phyloP scores from a whole-genome alignment of 1,140 invertebrate species.

The Drosophila funebris region DNA sequence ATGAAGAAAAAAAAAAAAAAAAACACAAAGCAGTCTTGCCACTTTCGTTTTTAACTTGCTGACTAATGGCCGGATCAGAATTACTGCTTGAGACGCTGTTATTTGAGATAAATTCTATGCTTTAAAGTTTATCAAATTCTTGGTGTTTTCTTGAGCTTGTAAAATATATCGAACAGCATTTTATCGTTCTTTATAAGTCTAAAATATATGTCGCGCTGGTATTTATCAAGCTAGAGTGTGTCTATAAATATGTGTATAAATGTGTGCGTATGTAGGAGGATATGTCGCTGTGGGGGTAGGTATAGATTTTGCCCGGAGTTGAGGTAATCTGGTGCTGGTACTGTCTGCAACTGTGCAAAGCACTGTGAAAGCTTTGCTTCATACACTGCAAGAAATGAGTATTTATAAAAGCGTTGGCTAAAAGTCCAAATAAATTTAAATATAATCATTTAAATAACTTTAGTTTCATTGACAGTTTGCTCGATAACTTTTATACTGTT shows the following conservation, averaged over 20 bases:
- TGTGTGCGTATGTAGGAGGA: neutral
- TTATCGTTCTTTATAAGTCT: too few relatives aligned
- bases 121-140: neutral
- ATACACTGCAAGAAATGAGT: neutral
- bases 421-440: neutral
- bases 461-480: too few relatives aligned
- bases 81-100: neutral
- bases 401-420: too few relatives aligned
- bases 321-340: neutral
- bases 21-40: constrained; percentile 19
- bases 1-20: neutral
- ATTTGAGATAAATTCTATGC: neutral
- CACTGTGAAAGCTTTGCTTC: neutral
- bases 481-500: too few relatives aligned
- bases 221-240: constrained; percentile 23
- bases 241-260: neutral
- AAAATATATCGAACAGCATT: too few relatives aligned
- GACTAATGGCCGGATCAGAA: constrained; percentile 25
- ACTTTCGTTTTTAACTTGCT: constrained; percentile 13
- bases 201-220: too few relatives aligned
- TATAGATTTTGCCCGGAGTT: neutral
- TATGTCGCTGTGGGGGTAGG: neutral
- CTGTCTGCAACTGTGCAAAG: neutral
- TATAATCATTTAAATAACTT: neutral
- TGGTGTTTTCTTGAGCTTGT: too few relatives aligned